These are phyloP conservation scores for Meteorus colon DNA, from an alignment of 2,888 invertebrate species.

Conservation along the genomic window DNA sequence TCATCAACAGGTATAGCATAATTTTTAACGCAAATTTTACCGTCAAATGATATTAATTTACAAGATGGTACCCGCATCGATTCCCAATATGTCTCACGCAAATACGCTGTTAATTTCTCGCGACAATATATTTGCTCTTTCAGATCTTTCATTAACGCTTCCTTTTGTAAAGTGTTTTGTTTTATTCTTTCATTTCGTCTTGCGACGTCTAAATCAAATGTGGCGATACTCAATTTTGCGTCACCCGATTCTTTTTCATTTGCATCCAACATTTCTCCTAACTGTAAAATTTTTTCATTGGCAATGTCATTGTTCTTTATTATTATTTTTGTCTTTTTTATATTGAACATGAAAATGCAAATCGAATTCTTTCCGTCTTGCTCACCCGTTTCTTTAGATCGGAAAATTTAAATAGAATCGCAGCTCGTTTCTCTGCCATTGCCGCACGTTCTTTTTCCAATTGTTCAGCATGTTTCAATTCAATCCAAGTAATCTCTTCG, in stretches of 20 bases:
- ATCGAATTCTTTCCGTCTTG: constrained; percentile 37
- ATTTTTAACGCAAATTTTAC: constrained; percentile 75
- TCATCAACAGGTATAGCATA: constrained; percentile 73
- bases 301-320: neutral
- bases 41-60: constrained; percentile 70
- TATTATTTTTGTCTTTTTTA: neutral
- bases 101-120: constrained; percentile 76
- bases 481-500: constrained; percentile 56
- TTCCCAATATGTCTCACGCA: constrained; percentile 78
- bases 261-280: constrained; percentile 73
- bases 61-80: constrained; percentile 74
- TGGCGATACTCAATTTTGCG: constrained; percentile 77
- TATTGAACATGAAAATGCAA: neutral
- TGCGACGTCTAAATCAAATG: constrained; percentile 78
- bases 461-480: constrained; percentile 45
- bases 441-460: constrained; percentile 53
- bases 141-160: constrained; percentile 73
- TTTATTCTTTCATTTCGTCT: constrained; percentile 72
- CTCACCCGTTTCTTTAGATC: constrained; percentile 63
- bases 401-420: constrained; percentile 68
- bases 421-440: constrained; percentile 61
- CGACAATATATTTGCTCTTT: constrained; percentile 76
- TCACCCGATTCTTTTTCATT: constrained; percentile 76
- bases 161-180: constrained; percentile 73
- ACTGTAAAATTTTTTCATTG: constrained; percentile 42